A percentile compares a stretch with the other conserved stretches of the same genome.
Evolutionary conservation across 2,797 vertebrate genomes (phyloP).

Genomic region (Bufotes viridis): DNA sequence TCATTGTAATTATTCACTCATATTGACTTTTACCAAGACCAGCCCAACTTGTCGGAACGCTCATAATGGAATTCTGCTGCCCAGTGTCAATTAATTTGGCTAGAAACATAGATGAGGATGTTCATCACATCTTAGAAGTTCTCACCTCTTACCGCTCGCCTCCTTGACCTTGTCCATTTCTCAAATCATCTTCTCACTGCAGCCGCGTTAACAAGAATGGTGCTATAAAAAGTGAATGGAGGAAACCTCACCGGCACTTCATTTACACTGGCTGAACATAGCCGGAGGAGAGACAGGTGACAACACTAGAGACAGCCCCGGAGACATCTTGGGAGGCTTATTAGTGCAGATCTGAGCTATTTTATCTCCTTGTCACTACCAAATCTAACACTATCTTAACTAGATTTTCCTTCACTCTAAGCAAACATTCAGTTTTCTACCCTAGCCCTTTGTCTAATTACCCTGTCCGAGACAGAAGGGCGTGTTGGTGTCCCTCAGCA

Average conservation of each 20-base stretch:
- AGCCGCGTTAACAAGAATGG: neutral
- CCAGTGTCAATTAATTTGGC: neutral
- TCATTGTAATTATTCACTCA: neutral
- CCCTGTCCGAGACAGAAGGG: neutral
- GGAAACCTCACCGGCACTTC: neutral
- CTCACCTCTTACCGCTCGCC: constrained; percentile 6
- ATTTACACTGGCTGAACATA: neutral
- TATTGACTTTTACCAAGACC: neutral
- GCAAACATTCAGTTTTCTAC: neutral
- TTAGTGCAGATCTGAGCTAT: neutral
- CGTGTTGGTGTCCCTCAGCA: too few species aligned
- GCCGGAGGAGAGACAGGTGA: neutral
- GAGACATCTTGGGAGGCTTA: neutral
- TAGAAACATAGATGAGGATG: neutral
- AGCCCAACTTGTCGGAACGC: neutral
- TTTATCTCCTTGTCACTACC: neutral
- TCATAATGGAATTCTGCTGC: neutral
- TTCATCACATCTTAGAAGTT: neutral
- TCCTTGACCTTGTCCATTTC: neutral
- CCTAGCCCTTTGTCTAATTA: neutral
- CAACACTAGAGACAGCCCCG: neutral
- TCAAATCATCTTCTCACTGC: constrained; percentile 3
- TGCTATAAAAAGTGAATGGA: neutral
- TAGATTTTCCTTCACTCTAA: neutral
- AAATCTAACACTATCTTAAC: neutral